phyloP scores from a whole-genome alignment of 2,888 invertebrate species.

The Hydroisotoma schaefferi region DNA sequence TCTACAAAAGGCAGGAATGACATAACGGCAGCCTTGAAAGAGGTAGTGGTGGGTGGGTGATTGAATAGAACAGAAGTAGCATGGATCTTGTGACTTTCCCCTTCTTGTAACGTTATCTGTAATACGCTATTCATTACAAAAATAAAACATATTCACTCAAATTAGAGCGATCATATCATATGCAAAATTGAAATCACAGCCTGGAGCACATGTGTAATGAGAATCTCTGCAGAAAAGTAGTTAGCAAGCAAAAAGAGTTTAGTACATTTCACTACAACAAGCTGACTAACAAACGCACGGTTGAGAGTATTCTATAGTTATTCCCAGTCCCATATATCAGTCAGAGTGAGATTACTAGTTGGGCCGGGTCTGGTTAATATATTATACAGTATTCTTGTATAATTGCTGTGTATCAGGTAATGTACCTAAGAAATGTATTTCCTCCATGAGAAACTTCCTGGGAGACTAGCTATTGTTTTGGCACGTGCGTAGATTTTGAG shows the following conservation, averaged over 20 bases:
- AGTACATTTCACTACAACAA: not conserved
- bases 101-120: no score
- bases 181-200: constrained; percentile 33
- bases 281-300: not conserved
- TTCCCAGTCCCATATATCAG: not conserved
- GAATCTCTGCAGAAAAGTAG: constrained; percentile 1
- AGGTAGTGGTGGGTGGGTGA: no score
- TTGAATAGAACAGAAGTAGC: no score
- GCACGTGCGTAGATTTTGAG: constrained; percentile 47
- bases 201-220: constrained; percentile 9
- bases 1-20: no score
- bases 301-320: not conserved
- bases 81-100: no score
- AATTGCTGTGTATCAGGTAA: no score
- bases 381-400: no score
- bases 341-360: no score
- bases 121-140: no score
- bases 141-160: constrained; percentile 36
- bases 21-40: no score
- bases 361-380: no score
- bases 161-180: constrained; percentile 31
- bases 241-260: not conserved
- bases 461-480: constrained; percentile 41
- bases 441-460: constrained; percentile 15
- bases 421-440: constrained; percentile 7